These are phyloP conservation scores for Lycocerus yunnanus DNA, from an alignment of 2,888 invertebrate genomes.

Conservation along the genomic window DNA sequence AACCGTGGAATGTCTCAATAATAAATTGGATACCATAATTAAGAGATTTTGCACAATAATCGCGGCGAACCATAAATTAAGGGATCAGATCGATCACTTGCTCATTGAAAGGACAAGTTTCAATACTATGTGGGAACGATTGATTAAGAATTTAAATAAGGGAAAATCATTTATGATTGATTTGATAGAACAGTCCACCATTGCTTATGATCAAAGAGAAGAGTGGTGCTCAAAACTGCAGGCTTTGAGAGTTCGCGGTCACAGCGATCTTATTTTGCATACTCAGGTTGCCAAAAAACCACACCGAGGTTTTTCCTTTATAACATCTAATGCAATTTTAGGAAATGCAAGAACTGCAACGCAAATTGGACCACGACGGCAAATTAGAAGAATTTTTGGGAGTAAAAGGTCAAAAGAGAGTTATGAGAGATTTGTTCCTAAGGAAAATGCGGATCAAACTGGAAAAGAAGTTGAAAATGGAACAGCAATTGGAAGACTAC, in stretches of 20 bases:
- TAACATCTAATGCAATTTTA: slow-evolving; percentile 42
- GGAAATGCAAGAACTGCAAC: slow-evolving; percentile 87
- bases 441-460: slow-evolving; percentile 74
- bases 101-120: slow-evolving; percentile 82
- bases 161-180: slow-evolving; percentile 85
- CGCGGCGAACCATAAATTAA: slow-evolving; percentile 71
- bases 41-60: slow-evolving; percentile 77
- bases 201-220: slow-evolving; percentile 87
- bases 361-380: slow-evolving; percentile 83
- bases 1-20: slow-evolving; percentile 69
- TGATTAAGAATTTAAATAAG: slow-evolving; percentile 74
- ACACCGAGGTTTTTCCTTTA: neutral
- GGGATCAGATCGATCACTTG: slow-evolving; percentile 81
- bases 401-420: slow-evolving; percentile 78
- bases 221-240: slow-evolving; percentile 80
- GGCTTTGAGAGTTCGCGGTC: slow-evolving; percentile 77
- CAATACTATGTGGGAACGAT: slow-evolving; percentile 78
- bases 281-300: slow-evolving; percentile 58
- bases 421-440: slow-evolving; percentile 74
- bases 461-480: slow-evolving; percentile 68
- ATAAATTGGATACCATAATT: slow-evolving; percentile 75
- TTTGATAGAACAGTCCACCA: slow-evolving; percentile 84
- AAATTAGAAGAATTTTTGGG: slow-evolving; percentile 84
- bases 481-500: slow-evolving; percentile 73
- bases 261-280: slow-evolving; percentile 70